These are phyloP conservation scores for Rugalucina vietnamica DNA, from an alignment of 2,888 invertebrate genomes.

Conservation along the genomic window DNA sequence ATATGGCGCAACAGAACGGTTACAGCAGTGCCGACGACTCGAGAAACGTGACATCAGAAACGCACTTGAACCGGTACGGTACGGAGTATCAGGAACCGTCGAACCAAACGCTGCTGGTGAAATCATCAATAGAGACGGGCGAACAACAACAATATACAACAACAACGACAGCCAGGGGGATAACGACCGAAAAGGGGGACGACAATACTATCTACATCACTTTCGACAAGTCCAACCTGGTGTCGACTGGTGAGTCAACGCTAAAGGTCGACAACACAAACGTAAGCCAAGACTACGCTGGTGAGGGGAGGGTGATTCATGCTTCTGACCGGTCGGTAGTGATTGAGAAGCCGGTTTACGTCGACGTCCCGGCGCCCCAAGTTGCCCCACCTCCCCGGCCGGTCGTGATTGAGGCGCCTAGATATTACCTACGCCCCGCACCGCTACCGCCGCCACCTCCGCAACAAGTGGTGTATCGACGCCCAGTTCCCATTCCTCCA, in stretches of 20 bases:
- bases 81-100: not conserved
- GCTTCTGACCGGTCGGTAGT: not conserved
- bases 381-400: not conserved
- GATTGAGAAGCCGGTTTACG: not conserved
- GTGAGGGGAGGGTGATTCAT: not conserved
- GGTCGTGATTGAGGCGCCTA: conserved; percentile 1
- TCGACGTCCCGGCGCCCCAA: not conserved
- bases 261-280: conserved; percentile 21
- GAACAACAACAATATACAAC: not conserved
- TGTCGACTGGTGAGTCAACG: conserved; percentile 16
- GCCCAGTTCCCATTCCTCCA: conserved; percentile 9
- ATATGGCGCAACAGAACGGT: conserved; percentile 17
- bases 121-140: not conserved
- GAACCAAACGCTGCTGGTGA: not conserved
- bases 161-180: not conserved
- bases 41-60: not conserved
- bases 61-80: not conserved
- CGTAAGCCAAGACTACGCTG: not conserved
- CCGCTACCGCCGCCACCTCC: conserved; percentile 14
- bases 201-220: conserved; percentile 47
- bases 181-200: not conserved
- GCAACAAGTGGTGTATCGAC: not conserved
- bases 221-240: conserved; percentile 55
- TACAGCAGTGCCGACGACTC: not conserved
- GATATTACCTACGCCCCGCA: not conserved